Percentiles rank a stretch among this genome's conserved stretches.
These are phyloP conservation scores for Sebastiscus albofasciatus DNA, from an alignment of 2,797 vertebrate genomes.

Conservation along the genomic window DNA sequence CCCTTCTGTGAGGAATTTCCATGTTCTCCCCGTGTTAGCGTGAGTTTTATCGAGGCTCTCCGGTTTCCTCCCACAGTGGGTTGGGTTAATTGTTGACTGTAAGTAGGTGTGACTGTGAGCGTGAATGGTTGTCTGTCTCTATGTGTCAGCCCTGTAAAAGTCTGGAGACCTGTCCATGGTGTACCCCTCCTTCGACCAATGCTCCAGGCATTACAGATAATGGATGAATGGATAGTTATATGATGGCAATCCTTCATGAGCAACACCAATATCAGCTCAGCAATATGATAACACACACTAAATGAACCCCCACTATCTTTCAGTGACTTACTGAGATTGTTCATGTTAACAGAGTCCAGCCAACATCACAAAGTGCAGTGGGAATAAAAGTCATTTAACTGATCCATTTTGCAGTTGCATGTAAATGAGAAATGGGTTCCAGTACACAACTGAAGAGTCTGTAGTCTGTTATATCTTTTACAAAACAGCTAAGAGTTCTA, in stretches of 20 bases:
- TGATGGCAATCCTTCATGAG: neutral
- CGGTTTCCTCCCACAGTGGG: too few relatives aligned
- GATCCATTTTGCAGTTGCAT: neutral
- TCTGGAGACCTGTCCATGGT: too few relatives aligned
- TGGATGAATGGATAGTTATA: too few relatives aligned
- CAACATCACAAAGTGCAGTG: slow-evolving; percentile 17
- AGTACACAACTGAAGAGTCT: neutral
- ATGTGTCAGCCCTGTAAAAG: too few relatives aligned
- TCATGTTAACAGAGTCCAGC: neutral
- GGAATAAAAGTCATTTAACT: neutral
- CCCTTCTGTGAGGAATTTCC: too few relatives aligned
- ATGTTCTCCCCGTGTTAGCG: too few relatives aligned
- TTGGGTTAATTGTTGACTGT: too few relatives aligned
- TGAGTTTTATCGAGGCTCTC: too few relatives aligned
- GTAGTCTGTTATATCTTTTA: neutral
- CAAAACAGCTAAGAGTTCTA: neutral
- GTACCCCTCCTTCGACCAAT: too few relatives aligned
- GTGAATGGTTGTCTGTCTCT: too few relatives aligned
- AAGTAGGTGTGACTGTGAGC: too few relatives aligned
- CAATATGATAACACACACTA: neutral
- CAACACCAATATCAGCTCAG: neutral
- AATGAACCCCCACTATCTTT: neutral
- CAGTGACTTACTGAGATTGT: neutral
- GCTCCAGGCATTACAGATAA: too few relatives aligned
- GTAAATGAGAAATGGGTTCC: neutral